These are phyloP conservation scores for Protomyctophum bolini DNA, from an alignment of 2,113 vertebrate species.

Conservation along the genomic window DNA sequence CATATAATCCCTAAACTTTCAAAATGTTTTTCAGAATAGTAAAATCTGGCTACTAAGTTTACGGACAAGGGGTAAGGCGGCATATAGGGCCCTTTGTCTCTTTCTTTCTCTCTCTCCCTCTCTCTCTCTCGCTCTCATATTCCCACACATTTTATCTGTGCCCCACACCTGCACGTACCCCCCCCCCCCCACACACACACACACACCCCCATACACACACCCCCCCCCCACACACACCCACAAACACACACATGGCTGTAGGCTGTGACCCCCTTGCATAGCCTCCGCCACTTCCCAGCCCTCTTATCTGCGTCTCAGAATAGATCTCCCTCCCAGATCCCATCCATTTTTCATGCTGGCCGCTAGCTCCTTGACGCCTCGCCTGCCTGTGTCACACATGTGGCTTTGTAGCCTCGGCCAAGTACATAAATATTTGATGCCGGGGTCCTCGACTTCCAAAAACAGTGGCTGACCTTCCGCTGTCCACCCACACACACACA, in stretches of 20 bases:
- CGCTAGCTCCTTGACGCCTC: conserved; percentile 19
- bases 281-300: conserved; percentile 23
- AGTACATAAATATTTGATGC: conserved; percentile 55
- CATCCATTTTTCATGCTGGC: conserved; percentile 66
- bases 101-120: background rate
- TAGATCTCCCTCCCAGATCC: conserved; percentile 30
- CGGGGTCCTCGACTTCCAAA: conserved; percentile 26
- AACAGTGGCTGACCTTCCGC: conserved; percentile 11
- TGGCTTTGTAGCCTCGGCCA: conserved; percentile 11
- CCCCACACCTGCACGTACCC: background rate
- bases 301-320: conserved; percentile 53
- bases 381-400: conserved; percentile 39
- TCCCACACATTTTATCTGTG: background rate
- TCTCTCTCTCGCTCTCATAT: background rate
- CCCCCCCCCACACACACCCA: background rate
- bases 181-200: background rate
- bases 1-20: too few species aligned
- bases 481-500: conserved; percentile 8
- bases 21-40: too few species aligned
- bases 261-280: background rate
- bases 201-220: conserved; percentile 1
- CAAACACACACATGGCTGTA: background rate
- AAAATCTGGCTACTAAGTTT: too few species aligned
- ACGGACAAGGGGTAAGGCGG: too few species aligned
- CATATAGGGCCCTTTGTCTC: too few species aligned